phyloP scores from a whole-genome alignment of 2,113 vertebrate genomes.

The Lethenteron reissneri region DNA sequence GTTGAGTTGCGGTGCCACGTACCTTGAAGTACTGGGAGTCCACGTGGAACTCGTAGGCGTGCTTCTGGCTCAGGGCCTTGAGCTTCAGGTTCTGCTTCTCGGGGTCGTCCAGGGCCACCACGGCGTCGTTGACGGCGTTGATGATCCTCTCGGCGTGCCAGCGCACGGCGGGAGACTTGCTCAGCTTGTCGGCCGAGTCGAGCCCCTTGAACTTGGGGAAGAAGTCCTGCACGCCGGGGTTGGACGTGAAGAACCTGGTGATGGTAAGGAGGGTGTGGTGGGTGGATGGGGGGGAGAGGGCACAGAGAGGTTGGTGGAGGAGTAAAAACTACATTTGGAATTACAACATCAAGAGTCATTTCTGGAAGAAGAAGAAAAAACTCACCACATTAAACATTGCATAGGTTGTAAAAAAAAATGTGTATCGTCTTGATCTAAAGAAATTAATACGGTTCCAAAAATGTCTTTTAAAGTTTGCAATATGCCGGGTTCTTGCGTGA shows the following conservation, averaged over 20 bases:
- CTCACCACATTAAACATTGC: no score
- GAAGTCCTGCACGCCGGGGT: not conserved
- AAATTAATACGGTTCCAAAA: no score
- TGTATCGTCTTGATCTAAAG: no score
- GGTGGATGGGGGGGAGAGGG: no score
- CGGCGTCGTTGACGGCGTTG: not conserved
- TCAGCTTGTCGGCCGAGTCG: not conserved
- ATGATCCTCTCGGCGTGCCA: constrained; percentile 1
- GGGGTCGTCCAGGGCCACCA: not conserved
- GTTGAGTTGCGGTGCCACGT: not conserved
- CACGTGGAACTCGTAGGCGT: not conserved
- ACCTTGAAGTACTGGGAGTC: not conserved
- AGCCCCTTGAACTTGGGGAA: not conserved
- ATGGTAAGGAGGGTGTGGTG: no score
- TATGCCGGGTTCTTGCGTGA: no score
- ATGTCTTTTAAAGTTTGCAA: no score
- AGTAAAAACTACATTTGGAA: no score
- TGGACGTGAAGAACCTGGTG: not conserved
- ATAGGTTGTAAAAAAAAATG: no score
- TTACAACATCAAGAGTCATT: no score
- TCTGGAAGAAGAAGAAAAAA: no score
- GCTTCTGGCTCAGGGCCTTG: not conserved
- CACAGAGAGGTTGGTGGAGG: no score
- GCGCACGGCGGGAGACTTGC: not conserved
- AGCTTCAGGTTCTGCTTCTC: not conserved